These are phyloP conservation scores for Sericinus montela DNA, from an alignment of 2,888 invertebrate genomes.

Conservation along the genomic window DNA sequence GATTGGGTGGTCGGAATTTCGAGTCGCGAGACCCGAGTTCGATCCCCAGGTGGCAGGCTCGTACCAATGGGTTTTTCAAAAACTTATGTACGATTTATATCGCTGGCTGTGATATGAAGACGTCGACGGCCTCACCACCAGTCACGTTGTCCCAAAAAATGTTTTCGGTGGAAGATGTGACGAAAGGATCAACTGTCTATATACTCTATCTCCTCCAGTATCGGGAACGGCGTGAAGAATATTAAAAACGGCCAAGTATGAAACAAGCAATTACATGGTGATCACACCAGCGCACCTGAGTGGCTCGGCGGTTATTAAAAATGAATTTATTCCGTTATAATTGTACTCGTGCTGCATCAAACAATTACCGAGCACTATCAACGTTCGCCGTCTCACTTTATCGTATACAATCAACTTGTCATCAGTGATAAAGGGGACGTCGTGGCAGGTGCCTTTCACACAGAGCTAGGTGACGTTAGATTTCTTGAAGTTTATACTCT, in stretches of 20 bases:
- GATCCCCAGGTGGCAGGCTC: no score
- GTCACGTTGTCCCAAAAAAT: no score
- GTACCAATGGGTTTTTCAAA: no score
- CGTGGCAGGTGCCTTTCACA: slow-evolving; percentile 33
- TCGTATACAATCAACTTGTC: slow-evolving; percentile 38
- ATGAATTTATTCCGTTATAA: slow-evolving; percentile 43
- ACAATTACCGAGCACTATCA: slow-evolving; percentile 38
- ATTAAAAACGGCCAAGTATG: background rate
- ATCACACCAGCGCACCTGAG: background rate
- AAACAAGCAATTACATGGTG: slow-evolving; percentile 1
- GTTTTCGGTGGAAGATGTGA: no score
- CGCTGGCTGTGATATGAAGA: no score
- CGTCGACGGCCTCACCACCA: no score
- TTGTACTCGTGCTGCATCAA: slow-evolving; percentile 33
- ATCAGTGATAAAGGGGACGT: slow-evolving; percentile 36
- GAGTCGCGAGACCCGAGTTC: no score
- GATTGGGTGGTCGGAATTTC: no score
- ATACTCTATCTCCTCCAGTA: no score
- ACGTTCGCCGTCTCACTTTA: slow-evolving; percentile 28
- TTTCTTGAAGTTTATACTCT: background rate
- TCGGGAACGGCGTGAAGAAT: no score
- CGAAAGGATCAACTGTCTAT: no score
- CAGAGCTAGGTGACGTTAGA: background rate
- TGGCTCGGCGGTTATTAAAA: slow-evolving; percentile 31
- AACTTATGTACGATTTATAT: no score